Base-by-base conservation (phyloP, 2,113 vertebrate species). In the Phylloscopus trochilus region DNA sequence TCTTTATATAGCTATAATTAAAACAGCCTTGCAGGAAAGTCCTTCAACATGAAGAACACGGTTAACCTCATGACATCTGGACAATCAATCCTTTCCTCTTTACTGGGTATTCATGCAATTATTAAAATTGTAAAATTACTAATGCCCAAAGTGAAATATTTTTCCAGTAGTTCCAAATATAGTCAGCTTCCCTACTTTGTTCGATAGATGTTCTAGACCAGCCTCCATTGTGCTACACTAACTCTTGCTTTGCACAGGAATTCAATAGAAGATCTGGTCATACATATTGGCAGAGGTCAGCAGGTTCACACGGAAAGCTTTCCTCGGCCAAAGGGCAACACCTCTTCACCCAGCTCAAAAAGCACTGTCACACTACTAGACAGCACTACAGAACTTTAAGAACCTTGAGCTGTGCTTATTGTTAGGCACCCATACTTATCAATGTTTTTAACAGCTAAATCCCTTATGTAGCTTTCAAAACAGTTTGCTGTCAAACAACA, bases 401-500 rank as follows among this genome's bases (percentile, higher is more conserved):
- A 95, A 85, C 93, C 83, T 92, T 96, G 84, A 95, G 90, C 95
- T 80, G 77, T 69, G 94, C 89, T 97, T 96, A 97, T 76, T 96
- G 97, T 97, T 94, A 96, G 87, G 83, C 90, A 96, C 88, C 96
- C 92, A 96, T 96, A 96, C 95, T 97, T 97, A 97, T 95, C 97
- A 97, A 87, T 73, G 78, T 97, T 98, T 98, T 97, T 97, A 98
- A 97, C 97, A 97, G 97, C 96, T 95, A 97, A 98, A 98, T 97
- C 97, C 93, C 97, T 97, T 96, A 95, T 96, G 97, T 97, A 96
- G 97, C 97, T 98, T 98, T 98, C 98, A 97, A 97, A 98, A 98
- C 96, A 97, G 96, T 97, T 97, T 97, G 97, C 96, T 97, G 96
- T 98, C 97, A 87, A 94, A 95, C 96, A 97, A 98, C 97, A 98